These are phyloP conservation scores for Drosophila infuscata DNA, from an alignment of 2,888 invertebrate genomes.

Conservation along the genomic window DNA sequence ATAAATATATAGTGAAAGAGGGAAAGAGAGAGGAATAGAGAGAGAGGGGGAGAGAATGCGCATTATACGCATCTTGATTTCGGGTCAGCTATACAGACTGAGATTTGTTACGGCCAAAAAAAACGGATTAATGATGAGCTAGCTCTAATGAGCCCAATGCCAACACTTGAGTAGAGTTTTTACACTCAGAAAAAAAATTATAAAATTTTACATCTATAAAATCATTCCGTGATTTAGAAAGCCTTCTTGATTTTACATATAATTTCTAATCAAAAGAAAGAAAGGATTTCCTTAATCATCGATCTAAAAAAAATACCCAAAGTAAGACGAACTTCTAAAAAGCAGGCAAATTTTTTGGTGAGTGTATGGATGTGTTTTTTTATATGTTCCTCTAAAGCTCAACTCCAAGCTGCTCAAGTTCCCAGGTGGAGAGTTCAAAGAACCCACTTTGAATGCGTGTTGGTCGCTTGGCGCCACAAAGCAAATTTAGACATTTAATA, in stretches of 20 bases:
- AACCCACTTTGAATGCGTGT: conserved; percentile 1
- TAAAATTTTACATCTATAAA: too few relatives aligned
- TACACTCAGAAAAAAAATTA: background rate
- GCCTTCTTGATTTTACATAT: background rate
- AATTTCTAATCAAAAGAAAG: background rate
- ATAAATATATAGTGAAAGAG: background rate
- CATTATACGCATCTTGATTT: conserved; percentile 59
- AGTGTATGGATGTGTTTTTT: background rate
- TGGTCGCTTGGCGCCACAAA: conserved; percentile 60
- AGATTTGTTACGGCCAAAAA: conserved; percentile 46
- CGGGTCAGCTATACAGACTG: conserved; percentile 35
- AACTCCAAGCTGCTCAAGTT: conserved; percentile 29
- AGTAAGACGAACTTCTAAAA: background rate
- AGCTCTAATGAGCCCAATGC: conserved; percentile 47
- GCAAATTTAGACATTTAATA: conserved; percentile 49
- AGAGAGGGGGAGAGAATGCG: conserved; percentile 4
- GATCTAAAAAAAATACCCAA: too few relatives aligned
- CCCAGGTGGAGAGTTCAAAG: conserved; percentile 51
- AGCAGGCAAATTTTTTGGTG: background rate
- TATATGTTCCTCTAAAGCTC: background rate
- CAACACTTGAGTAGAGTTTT: conserved; percentile 29
- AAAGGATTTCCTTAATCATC: too few relatives aligned
- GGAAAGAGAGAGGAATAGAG: background rate
- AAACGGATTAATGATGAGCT: conserved; percentile 43
- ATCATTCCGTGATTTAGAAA: background rate